These are phyloP conservation scores for Drosophila algonquin DNA, from an alignment of 2,888 invertebrate genomes.

Conservation along the genomic window DNA sequence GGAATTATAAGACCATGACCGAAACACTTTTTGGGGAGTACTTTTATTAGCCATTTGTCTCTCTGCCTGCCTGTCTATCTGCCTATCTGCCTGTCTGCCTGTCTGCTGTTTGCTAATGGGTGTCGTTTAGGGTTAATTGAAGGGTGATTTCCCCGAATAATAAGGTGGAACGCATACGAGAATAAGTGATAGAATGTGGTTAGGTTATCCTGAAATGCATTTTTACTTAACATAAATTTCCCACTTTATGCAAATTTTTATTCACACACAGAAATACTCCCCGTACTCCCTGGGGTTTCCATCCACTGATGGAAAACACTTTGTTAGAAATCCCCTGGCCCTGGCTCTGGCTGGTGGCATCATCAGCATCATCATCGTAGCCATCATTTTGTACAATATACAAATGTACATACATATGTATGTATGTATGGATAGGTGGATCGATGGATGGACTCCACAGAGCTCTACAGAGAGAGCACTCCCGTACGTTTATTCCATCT, in stretches of 20 bases:
- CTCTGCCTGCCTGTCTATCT: neutral
- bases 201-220: conserved; percentile 11
- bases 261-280: conserved; percentile 6
- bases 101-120: conserved; percentile 15
- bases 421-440: neutral
- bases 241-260: conserved; percentile 31
- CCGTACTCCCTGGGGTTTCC: neutral
- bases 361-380: conserved; percentile 10
- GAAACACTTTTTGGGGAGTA: conserved; percentile 10
- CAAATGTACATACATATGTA: too few relatives aligned
- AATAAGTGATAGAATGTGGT: neutral
- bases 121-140: conserved; percentile 36
- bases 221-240: conserved; percentile 25
- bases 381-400: conserved; percentile 1
- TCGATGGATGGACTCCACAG: neutral
- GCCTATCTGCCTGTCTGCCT: neutral
- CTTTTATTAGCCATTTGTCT: conserved; percentile 27
- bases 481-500: conserved; percentile 40
- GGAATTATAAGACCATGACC: conserved; percentile 63
- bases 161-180: conserved; percentile 4
- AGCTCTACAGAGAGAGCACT: conserved; percentile 22
- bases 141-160: conserved; percentile 31
- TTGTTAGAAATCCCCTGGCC: conserved; percentile 23
- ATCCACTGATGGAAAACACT: conserved; percentile 13
- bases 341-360: conserved; percentile 9